These are phyloP conservation scores for Pollachius pollachius DNA, from an alignment of 2,113 vertebrate genomes.

Conservation along the genomic window DNA sequence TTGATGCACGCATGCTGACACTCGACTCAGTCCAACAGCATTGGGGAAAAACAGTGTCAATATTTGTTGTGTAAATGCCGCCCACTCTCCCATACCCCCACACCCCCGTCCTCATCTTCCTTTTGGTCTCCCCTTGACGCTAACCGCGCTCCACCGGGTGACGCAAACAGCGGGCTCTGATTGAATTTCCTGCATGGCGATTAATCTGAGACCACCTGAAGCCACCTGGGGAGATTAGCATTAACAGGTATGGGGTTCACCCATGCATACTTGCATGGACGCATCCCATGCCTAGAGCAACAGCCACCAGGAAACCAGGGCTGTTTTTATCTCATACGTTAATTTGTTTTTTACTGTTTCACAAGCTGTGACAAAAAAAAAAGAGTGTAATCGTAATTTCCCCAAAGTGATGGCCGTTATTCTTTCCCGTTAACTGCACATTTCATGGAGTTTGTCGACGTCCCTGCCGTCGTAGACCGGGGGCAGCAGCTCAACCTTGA, in stretches of 20 bases:
- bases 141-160: conserved; percentile 57
- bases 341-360: too few relatives aligned
- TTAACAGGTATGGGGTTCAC: conserved; percentile 11
- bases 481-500: too few relatives aligned
- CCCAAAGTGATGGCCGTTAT: too few relatives aligned
- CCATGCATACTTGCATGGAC: not conserved
- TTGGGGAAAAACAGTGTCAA: conserved; percentile 1
- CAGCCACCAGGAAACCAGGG: not conserved
- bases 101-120: too few relatives aligned
- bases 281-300: not conserved
- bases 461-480: too few relatives aligned
- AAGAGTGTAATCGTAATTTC: too few relatives aligned
- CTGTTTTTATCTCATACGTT: too few relatives aligned
- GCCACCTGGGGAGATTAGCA: conserved; percentile 26
- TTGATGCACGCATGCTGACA: conserved; percentile 16
- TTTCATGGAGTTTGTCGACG: too few relatives aligned
- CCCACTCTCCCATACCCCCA: not conserved
- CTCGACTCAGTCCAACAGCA: conserved; percentile 43
- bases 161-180: conserved; percentile 56
- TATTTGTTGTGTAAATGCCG: conserved; percentile 46
- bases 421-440: too few relatives aligned
- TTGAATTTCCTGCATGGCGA: conserved; percentile 56
- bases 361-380: too few relatives aligned
- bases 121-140: conserved; percentile 25
- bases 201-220: conserved; percentile 49